phyloP scores from a whole-genome alignment of 2,797 vertebrate genomes.

The Enteromius afrohamiltoni region DNA sequence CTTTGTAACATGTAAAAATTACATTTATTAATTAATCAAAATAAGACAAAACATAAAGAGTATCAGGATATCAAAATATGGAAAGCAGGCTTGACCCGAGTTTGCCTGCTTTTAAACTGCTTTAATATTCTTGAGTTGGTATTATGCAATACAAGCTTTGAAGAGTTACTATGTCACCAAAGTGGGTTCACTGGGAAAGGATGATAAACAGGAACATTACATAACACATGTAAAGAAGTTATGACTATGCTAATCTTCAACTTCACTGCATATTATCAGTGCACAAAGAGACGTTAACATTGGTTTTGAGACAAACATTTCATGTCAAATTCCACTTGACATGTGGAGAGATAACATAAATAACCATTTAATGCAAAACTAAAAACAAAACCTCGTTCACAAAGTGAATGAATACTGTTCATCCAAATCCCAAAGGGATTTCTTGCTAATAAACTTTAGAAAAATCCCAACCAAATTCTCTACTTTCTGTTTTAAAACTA shows the following conservation, averaged over 20 bases:
- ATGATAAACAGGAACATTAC: constrained; percentile 2
- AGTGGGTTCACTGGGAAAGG: background rate
- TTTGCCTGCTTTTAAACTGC: background rate
- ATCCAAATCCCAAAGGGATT: background rate
- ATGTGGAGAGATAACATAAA: background rate
- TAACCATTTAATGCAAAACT: background rate
- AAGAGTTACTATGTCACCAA: constrained; percentile 17
- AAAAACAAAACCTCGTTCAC: background rate
- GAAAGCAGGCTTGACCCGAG: background rate
- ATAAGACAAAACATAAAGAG: background rate
- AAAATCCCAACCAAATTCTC: background rate
- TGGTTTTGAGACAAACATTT: background rate
- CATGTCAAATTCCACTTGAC: background rate
- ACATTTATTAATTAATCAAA: background rate
- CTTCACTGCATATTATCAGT: background rate
- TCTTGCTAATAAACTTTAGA: background rate
- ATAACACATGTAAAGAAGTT: background rate
- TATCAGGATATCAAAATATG: background rate
- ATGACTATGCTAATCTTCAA: constrained; percentile 12
- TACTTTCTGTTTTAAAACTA: background rate
- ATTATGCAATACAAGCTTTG: constrained; percentile 25
- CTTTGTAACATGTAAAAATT: no score
- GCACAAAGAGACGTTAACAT: background rate
- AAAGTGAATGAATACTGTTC: background rate
- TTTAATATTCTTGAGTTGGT: constrained; percentile 7